phyloP scores from a whole-genome alignment of 2,888 invertebrate species.

The Sphaerophoria rueppellii region DNA sequence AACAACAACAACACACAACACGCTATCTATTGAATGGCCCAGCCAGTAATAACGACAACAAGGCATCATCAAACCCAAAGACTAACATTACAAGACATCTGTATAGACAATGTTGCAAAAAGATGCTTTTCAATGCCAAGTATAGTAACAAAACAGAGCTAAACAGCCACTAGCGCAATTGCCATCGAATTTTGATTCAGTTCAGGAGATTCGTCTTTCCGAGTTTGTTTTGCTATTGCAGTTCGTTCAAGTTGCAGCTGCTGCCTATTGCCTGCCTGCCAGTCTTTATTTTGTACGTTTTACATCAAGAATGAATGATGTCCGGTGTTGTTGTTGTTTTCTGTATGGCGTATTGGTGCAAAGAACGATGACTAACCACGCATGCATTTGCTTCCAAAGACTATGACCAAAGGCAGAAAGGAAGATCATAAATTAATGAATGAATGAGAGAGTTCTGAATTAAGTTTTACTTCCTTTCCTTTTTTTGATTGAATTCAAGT shows the following conservation, averaged over 20 bases:
- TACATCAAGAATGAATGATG: constrained; percentile 65
- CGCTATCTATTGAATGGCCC: constrained; percentile 40
- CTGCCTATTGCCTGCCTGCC: background rate
- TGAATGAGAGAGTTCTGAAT: too few species aligned
- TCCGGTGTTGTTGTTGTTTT: constrained; percentile 21
- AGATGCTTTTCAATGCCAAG: constrained; percentile 25
- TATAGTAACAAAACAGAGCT: constrained; percentile 38
- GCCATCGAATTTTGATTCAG: constrained; percentile 60
- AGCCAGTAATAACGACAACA: constrained; percentile 27
- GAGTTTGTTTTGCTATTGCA: constrained; percentile 67
- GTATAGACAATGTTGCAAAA: constrained; percentile 42
- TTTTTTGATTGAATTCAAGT: too few species aligned
- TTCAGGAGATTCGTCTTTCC: constrained; percentile 33
- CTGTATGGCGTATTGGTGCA: too few species aligned
- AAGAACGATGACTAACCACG: too few species aligned
- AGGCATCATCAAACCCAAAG: constrained; percentile 56
- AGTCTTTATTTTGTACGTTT: constrained; percentile 54
- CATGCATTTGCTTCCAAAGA: too few species aligned
- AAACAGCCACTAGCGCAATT: constrained; percentile 33
- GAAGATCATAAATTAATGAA: too few species aligned
- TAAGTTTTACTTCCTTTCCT: too few species aligned
- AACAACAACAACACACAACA: constrained; percentile 22
- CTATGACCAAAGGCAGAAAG: too few species aligned
- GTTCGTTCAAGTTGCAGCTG: constrained; percentile 47
- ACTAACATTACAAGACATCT: constrained; percentile 50